Evolutionary conservation across 2,113 vertebrate genomes (phyloP).

Genomic region (Scytalopus superciliaris): DNA sequence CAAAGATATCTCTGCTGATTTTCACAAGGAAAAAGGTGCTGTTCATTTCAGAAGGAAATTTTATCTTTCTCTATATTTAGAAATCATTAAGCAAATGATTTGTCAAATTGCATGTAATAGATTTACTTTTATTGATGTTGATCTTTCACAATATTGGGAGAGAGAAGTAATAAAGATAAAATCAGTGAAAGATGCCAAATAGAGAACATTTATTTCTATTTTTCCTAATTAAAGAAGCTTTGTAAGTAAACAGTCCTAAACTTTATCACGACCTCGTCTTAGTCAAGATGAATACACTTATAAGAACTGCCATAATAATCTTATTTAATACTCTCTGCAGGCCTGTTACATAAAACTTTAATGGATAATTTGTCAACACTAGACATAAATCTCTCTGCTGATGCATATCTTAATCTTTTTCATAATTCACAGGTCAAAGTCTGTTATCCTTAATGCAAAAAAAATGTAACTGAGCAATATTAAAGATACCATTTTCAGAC

Average conservation of each 20-base stretch:
- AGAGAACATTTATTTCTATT: neutral
- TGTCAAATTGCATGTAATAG: slow-evolving; percentile 17
- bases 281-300: slow-evolving; percentile 57
- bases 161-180: slow-evolving; percentile 39
- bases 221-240: slow-evolving; percentile 36
- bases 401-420: slow-evolving; percentile 64
- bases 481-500: slow-evolving; percentile 34
- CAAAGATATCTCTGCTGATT: neutral
- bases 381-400: slow-evolving; percentile 61
- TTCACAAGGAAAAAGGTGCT: neutral
- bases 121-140: slow-evolving; percentile 35
- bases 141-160: slow-evolving; percentile 6
- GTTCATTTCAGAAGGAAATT: slow-evolving; percentile 22
- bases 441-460: slow-evolving; percentile 42
- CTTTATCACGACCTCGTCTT: slow-evolving; percentile 30
- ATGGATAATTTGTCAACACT: slow-evolving; percentile 69
- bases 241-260: slow-evolving; percentile 37
- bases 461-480: slow-evolving; percentile 45
- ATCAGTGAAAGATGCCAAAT: slow-evolving; percentile 32
- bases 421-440: slow-evolving; percentile 64
- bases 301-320: slow-evolving; percentile 56
- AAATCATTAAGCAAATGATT: slow-evolving; percentile 31
- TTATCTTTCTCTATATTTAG: slow-evolving; percentile 2
- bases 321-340: slow-evolving; percentile 44
- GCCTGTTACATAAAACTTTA: slow-evolving; percentile 52